Conservation (phyloP, 1,140 invertebrate genomes). For the Drosophila ananassae region DNA sequence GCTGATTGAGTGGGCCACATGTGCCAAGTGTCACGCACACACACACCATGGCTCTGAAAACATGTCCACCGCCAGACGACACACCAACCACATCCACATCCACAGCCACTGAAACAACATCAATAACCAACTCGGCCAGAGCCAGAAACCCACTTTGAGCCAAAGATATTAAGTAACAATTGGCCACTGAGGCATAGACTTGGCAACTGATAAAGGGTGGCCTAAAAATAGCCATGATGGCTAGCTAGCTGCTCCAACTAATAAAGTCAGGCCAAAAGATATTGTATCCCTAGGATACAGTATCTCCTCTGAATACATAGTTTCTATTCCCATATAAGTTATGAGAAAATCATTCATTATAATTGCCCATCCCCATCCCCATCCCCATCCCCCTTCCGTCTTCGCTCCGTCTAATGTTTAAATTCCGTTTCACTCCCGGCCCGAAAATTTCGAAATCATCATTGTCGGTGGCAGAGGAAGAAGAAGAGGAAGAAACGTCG, state of each 20-base stretch:
- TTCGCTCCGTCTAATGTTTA: conserved; percentile 18
- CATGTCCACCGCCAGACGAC: conserved; percentile 34
- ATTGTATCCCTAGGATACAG: too few relatives aligned
- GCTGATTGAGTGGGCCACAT: conserved; percentile 71
- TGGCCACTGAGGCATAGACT: conserved; percentile 25
- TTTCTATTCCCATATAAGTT: not conserved
- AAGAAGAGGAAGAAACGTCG: conserved; percentile 29
- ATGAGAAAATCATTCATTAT: conserved; percentile 28
- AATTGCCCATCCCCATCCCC: conserved; percentile 40
- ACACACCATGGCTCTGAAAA: not conserved
- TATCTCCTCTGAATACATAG: too few relatives aligned
- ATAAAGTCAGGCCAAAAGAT: too few relatives aligned
- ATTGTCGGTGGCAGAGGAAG: conserved; percentile 17
- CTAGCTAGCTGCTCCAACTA: too few relatives aligned
- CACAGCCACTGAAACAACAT: conserved; percentile 22
- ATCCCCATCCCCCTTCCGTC: conserved; percentile 25
- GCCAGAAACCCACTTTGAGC: conserved; percentile 66
- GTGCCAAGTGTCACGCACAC: conserved; percentile 74
- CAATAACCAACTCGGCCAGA: conserved; percentile 2
- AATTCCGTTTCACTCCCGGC: conserved; percentile 47
- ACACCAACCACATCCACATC: conserved; percentile 30
- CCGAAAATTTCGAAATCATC: conserved; percentile 51
- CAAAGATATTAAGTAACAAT: conserved; percentile 70
- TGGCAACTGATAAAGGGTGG: conserved; percentile 12
- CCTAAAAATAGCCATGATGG: conserved; percentile 21